Evolutionary conservation across 2,797 vertebrate species (phyloP), one percentile per base, ranked within the genome.

Genomic region (Pseudomugil gertrudae): DNA sequence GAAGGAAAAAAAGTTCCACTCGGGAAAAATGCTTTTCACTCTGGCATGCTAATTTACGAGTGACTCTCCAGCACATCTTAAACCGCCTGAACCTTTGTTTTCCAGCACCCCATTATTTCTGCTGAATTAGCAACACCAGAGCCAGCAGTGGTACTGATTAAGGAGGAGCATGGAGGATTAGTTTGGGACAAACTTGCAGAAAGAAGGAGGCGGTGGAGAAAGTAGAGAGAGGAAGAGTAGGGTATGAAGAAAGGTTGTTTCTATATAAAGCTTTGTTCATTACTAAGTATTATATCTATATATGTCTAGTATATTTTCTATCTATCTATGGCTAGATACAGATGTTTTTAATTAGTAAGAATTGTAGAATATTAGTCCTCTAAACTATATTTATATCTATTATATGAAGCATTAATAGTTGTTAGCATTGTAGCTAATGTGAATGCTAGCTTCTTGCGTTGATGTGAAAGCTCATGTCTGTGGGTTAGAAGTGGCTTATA

Each of bases 91-190:
- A 77, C 94, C 94, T 95, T 95, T 95, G 94, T 96, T 96, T 95
- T 92, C 94, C 90, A 84, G 90, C 92, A 93, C 92, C 94, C 94
- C 93, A 89, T 93, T 94, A 94, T 96, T 97, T 96, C 93, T 97
- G 95, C 95, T 96, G 96, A 97, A 95, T 96, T 96, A 95, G 96
- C 95, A 95, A 90, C 92, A 92, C 90, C 91, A 62, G 88, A 90
- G 88, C 93, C 92, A 94, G 93, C 88, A 79, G 89, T 95, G 95
- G 95, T 92, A 87, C 93, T 94, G 94, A 95, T 97, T 95, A 95
- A 93, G 93, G 93, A 94, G 91, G 92, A 91, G 87, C 89, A 43
- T 92, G 90, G 84, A 90, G 88, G 93, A 94, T 96, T 95, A 94
- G 92, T 91, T 89, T 85, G 92, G 91, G 92, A 91, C 92, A 92